These are phyloP conservation scores for Pachyrhynchus sulphureomaculatus DNA, from an alignment of 1,140 invertebrate genomes.

Conservation along the genomic window DNA sequence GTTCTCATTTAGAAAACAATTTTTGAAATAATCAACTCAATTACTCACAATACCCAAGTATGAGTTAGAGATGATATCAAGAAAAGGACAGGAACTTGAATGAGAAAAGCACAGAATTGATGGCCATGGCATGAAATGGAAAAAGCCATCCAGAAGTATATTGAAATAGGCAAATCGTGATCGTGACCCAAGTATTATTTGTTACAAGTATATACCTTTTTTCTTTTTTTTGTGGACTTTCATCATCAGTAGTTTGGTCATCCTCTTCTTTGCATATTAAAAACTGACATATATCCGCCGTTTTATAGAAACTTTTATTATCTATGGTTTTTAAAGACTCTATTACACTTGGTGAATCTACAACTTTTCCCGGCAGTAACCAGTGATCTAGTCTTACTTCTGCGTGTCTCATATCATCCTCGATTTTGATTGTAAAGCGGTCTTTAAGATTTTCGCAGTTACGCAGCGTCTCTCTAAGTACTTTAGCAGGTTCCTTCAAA, in stretches of 20 bases:
- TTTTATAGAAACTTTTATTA: constrained; percentile 95
- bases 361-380: constrained; percentile 82
- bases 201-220: no score
- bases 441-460: constrained; percentile 81
- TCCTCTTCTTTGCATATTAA: constrained; percentile 87
- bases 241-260: constrained; percentile 73
- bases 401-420: constrained; percentile 87
- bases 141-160: no score
- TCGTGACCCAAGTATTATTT: no score
- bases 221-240: constrained; percentile 83
- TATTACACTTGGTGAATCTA: constrained; percentile 90
- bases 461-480: constrained; percentile 72
- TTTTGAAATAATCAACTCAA: no score
- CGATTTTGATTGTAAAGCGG: constrained; percentile 83
- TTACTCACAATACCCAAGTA: no score
- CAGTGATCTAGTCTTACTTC: constrained; percentile 88
- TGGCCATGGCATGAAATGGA: no score
- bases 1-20: no score
- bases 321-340: constrained; percentile 96
- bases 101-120: no score
- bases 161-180: no score
- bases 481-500: constrained; percentile 72
- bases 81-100: no score
- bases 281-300: constrained; percentile 92
- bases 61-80: no score